Percentiles rank a stretch among this genome's conserved stretches.
phyloP scores from a whole-genome alignment of 2,797 vertebrate genomes.

The Ficedula albicollis region DNA sequence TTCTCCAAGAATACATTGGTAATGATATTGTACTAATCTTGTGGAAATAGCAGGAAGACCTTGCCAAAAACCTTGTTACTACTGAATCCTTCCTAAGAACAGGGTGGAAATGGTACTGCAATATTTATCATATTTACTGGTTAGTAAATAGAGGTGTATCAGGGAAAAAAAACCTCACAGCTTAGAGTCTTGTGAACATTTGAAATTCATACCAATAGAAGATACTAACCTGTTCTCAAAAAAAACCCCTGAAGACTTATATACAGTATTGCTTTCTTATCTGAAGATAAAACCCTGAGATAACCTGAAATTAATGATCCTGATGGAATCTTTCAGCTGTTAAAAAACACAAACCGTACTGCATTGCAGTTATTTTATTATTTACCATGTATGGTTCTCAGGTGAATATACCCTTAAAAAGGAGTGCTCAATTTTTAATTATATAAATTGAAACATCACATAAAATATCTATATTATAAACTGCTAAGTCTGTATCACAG shows the following conservation, averaged over 20 bases:
- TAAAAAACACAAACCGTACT: constrained; percentile 64
- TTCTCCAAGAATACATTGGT: neutral
- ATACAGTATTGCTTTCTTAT: neutral
- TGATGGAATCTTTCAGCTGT: constrained; percentile 62
- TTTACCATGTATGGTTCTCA: constrained; percentile 52
- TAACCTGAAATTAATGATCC: constrained; percentile 43
- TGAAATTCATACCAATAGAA: neutral
- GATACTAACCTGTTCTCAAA: neutral
- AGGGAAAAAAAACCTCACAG: neutral
- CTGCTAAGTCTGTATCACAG: constrained; percentile 49
- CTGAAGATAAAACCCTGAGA: constrained; percentile 22
- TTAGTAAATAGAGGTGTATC: neutral
- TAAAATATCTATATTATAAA: constrained; percentile 62
- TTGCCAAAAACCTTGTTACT: neutral
- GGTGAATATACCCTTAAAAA: constrained; percentile 63
- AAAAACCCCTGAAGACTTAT: neutral
- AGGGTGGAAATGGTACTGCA: neutral
- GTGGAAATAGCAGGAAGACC: neutral
- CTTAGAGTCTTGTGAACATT: neutral
- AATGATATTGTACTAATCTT: neutral
- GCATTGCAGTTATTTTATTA: constrained; percentile 72
- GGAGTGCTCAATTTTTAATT: constrained; percentile 74
- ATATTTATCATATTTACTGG: neutral
- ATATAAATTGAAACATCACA: constrained; percentile 75
- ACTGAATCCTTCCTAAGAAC: neutral